These are phyloP conservation scores for Antitype chi DNA, from an alignment of 2,888 invertebrate species.

Conservation along the genomic window DNA sequence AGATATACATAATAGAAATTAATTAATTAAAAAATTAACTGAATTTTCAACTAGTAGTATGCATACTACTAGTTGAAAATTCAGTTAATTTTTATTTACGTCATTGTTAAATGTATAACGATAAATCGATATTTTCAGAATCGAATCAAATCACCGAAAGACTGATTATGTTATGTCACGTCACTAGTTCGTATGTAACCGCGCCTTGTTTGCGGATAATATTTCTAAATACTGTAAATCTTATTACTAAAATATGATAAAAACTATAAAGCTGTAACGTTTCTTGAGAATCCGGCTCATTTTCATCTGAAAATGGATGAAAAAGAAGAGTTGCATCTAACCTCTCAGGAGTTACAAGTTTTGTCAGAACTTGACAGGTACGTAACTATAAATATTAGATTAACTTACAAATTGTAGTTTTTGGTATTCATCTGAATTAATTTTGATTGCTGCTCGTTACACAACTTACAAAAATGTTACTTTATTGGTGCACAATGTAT, in stretches of 20 bases:
- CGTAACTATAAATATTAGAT: slow-evolving; percentile 46
- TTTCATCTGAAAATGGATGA: slow-evolving; percentile 85
- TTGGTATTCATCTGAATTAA: neutral
- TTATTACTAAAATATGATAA: slow-evolving; percentile 44
- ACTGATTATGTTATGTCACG: slow-evolving; percentile 31
- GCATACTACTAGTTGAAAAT: neutral
- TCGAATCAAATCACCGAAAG: neutral
- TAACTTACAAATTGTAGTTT: slow-evolving; percentile 26
- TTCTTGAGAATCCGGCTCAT: slow-evolving; percentile 35
- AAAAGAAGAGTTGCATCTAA: slow-evolving; percentile 93
- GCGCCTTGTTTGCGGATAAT: slow-evolving; percentile 69
- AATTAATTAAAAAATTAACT: too few relatives aligned
- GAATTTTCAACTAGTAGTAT: too few relatives aligned
- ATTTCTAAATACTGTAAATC: slow-evolving; percentile 36
- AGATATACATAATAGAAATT: too few relatives aligned
- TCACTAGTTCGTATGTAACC: slow-evolving; percentile 66
- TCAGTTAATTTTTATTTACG: neutral
- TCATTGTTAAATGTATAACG: neutral
- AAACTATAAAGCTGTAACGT: slow-evolving; percentile 28
- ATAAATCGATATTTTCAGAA: neutral
- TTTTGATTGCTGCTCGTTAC: neutral
- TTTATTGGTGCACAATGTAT: neutral
- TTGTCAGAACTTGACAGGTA: slow-evolving; percentile 97
- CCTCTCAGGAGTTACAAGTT: slow-evolving; percentile 96
- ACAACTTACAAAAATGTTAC: slow-evolving; percentile 5